Percentiles rank a stretch among this genome's conserved stretches.
Evolutionary conservation across 2,113 vertebrate genomes (phyloP).

Genomic region (Varanus salvator): DNA sequence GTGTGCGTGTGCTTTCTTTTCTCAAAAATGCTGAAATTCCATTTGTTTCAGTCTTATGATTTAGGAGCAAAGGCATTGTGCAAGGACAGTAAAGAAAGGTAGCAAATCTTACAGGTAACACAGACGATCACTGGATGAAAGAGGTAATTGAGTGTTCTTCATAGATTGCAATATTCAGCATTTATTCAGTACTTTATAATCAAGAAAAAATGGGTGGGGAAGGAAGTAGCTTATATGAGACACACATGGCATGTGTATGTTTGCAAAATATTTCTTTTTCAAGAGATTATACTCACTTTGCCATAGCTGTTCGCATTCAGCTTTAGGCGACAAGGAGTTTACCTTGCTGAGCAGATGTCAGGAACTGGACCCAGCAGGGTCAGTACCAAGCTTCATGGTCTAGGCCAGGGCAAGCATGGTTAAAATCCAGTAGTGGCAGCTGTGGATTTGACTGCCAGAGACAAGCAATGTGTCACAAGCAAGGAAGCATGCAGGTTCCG

Average conservation of each 20-base stretch:
- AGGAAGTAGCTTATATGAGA: slow-evolving; percentile 78
- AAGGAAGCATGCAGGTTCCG: no score
- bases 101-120: slow-evolving; percentile 82
- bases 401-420: no score
- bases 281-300: slow-evolving; percentile 52
- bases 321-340: not conserved
- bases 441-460: no score
- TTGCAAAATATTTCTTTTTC: slow-evolving; percentile 77
- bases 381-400: no score
- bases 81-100: slow-evolving; percentile 96
- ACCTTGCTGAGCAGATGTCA: not conserved
- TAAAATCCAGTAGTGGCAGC: no score
- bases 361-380: no score
- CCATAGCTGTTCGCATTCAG: not conserved
- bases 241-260: slow-evolving; percentile 78
- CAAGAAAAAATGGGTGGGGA: slow-evolving; percentile 47
- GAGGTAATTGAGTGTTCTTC: slow-evolving; percentile 79
- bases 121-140: slow-evolving; percentile 78
- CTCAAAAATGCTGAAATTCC: slow-evolving; percentile 87
- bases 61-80: slow-evolving; percentile 97
- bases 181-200: slow-evolving; percentile 72
- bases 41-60: slow-evolving; percentile 92
- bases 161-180: slow-evolving; percentile 78
- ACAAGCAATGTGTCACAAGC: no score
- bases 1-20: not conserved